Evolutionary conservation across 2,113 vertebrate genomes (phyloP).

Genomic region (Aphelocoma coerulescens): DNA sequence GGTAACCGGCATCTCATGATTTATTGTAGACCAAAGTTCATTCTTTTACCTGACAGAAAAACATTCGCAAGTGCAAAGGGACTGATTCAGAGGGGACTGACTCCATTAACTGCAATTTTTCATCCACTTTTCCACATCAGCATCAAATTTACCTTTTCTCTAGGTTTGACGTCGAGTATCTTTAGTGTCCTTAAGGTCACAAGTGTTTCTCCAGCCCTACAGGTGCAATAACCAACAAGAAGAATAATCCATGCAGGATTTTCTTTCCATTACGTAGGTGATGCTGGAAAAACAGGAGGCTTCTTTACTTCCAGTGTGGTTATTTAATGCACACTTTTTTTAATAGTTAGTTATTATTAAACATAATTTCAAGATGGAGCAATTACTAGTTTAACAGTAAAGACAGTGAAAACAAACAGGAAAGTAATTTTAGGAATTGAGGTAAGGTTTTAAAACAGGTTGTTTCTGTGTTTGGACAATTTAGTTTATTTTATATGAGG

Average conservation of each 20-base stretch:
- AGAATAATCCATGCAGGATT: not conserved
- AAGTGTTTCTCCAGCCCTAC: not conserved
- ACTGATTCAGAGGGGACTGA: not conserved
- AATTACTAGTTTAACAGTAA: not conserved
- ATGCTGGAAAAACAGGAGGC: not conserved
- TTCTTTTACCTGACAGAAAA: not conserved
- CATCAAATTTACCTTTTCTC: not conserved
- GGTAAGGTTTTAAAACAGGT: not conserved
- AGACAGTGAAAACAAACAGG: not conserved
- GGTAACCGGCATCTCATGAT: not conserved
- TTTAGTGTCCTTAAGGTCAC: not conserved
- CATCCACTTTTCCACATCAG: not conserved
- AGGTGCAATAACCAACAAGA: not conserved
- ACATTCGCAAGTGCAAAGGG: not conserved
- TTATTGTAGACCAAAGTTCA: not conserved
- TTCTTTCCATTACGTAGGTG: not conserved
- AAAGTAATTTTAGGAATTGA: not conserved
- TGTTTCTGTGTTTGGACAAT: not conserved
- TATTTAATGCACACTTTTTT: not conserved
- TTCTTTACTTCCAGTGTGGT: not conserved
- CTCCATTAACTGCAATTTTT: not conserved
- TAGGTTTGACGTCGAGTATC: accelerated
- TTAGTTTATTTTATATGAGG: not conserved
- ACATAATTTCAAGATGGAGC: not conserved
- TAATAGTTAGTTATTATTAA: not conserved